Evolutionary conservation across 2,113 vertebrate species (phyloP), one percentile per base, ranked within the genome.

Genomic region (Hydrolagus affinis): DNA sequence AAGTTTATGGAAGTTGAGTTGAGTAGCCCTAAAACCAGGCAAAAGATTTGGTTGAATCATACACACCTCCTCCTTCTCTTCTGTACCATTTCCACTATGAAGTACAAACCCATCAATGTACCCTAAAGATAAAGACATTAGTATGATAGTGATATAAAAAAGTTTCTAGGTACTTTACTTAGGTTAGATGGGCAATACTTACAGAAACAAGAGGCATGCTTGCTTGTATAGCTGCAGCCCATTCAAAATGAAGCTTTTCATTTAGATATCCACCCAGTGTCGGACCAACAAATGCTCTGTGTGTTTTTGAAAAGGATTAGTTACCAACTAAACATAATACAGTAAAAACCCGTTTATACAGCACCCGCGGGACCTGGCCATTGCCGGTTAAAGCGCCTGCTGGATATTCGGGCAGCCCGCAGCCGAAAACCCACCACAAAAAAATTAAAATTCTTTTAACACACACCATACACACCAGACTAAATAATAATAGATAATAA

Each of bases 241-340:
- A 98, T 86, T 97, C 92, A 87, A 99, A 99, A 87, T 89, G 90
- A 68, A 98, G 90, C 30, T 92, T 92, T 68, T 98, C 95, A 85
- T 95, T 93, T 57, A 98, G 88, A 86, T 96, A 91, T 77, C 97
- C 96, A 60, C 97, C 97, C 10, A 97, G 78, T 0, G 89, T 90
- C 0, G 97, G 97, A 30, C 97, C 97, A 85, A 94, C 89, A 88
- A 99, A 97, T 90, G 93, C 93, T 87, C 97, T 99, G 44, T 44
- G 44, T 44, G 85, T 88, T 87, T 71, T 44, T 71, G 70, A 59
- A 71, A 71, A 6, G 30, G 57, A 12, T 56, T 85, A 15, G 32
- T 85, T 85, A 68, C 28, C 19, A 71, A 11, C 19, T 8, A n/a
- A 7, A 10, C 12, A 8, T 30, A 32, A 3, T 71, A n/a, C n/a